phyloP scores from a whole-genome alignment of 2,888 invertebrate genomes.

The Cosmia pyralina region DNA sequence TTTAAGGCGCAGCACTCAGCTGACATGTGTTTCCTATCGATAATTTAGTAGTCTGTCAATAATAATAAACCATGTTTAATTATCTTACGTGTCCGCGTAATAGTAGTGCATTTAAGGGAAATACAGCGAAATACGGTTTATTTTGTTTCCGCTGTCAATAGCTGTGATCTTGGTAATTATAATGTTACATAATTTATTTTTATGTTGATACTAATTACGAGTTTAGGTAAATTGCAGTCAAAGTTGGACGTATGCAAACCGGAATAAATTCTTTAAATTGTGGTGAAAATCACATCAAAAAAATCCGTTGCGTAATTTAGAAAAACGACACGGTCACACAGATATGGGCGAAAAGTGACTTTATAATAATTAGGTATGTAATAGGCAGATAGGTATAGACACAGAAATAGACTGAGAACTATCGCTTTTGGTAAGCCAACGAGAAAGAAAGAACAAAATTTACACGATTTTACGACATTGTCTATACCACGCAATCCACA shows the following conservation, averaged over 20 bases:
- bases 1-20: slow-evolving; percentile 63
- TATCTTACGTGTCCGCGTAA: slow-evolving; percentile 58
- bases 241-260: neutral
- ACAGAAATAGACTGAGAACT: neutral
- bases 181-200: neutral
- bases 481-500: neutral
- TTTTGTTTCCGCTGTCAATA: slow-evolving; percentile 20
- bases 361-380: too few species aligned
- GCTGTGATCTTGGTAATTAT: neutral
- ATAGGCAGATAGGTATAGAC: too few species aligned
- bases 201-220: neutral
- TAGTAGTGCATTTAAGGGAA: slow-evolving; percentile 41
- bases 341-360: too few species aligned
- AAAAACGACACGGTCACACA: too few species aligned
- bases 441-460: neutral
- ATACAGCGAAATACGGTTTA: slow-evolving; percentile 3
- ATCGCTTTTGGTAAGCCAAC: neutral
- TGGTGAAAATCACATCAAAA: too few species aligned
- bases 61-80: slow-evolving; percentile 69
- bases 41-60: slow-evolving; percentile 67
- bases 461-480: neutral
- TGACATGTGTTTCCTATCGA: slow-evolving; percentile 69
- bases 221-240: neutral
- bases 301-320: too few species aligned
- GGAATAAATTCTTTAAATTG: too few species aligned